Base-by-base conservation (phyloP, 2,888 invertebrate species). In the Aporophyla nigra region DNA sequence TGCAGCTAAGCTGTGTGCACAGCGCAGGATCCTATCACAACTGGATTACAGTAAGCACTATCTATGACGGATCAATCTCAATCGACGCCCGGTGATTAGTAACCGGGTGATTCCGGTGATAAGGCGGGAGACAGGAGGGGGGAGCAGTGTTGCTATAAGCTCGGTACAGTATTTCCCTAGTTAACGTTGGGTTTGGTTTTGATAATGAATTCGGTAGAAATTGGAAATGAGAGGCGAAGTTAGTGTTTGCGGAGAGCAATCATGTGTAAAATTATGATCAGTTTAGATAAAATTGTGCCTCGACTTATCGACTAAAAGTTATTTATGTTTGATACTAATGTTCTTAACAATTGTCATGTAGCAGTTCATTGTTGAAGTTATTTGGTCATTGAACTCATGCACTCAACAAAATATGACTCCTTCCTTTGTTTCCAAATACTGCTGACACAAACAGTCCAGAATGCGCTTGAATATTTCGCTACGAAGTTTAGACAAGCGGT, bases 11-110 rank as follows among this genome's bases (percentile, higher is more conserved):
- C 76, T 59, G 33, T 63, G 46, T 40, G 69, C 40, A 12, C 33
- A 12, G 21, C 49, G 53, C 63, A 40, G 63, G 58, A 63, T 40
- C 71, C 62, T 53, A 84, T 72, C 85, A 78, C 78, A 72, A 83
- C 78, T 84, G 85, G 85, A 74, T 84, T 84, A 85, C 82, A 73
- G 71, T 71, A 84, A 72, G 68, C 74, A 70, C 80, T 86, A 81
- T 78, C 85, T 74, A 75, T 79, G 76, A 80, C 75, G 73, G 71
- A 86, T 86, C 85, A 85, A 86, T 86, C 80, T 78, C 85, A 67
- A 77, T 76, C 78, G 85, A 78, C 59, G n/a, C 46, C 56, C 56
- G 73, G 86, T 84, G 86, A 84, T 86, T 77, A 76, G 76, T 76
- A 70, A 65, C 71, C 61, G 82, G 85, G 72, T 70, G 82, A 83